phyloP scores from a whole-genome alignment of 2,113 vertebrate genomes.

The Entomyzon cyanotis region DNA sequence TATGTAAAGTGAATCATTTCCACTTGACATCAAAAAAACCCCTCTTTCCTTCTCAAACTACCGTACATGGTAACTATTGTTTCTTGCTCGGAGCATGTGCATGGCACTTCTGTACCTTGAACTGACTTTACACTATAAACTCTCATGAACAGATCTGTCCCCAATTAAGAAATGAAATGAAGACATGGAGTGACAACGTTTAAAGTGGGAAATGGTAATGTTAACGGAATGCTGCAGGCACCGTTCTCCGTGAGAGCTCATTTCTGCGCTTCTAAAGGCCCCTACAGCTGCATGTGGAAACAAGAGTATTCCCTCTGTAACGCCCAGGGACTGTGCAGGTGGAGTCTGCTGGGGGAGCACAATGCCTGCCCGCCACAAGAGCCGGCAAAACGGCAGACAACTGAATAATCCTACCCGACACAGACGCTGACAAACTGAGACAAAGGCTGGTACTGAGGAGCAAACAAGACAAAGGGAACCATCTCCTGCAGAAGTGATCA shows the following conservation, averaged over 20 bases:
- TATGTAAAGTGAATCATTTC: conserved; percentile 47
- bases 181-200: conserved; percentile 44
- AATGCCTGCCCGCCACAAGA: background rate
- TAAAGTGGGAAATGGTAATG: conserved; percentile 45
- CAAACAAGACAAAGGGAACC: background rate
- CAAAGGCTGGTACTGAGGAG: conserved; percentile 18
- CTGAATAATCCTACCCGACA: conserved; percentile 5
- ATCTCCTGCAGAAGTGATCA: background rate
- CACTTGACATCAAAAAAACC: background rate
- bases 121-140: conserved; percentile 39
- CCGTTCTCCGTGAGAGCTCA: background rate
- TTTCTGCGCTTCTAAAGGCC: background rate
- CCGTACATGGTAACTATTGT: background rate
- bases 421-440: background rate
- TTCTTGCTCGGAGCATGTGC: conserved; percentile 25
- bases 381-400: background rate
- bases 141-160: conserved; percentile 36
- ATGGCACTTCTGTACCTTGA: conserved; percentile 17
- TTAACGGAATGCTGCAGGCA: conserved; percentile 54
- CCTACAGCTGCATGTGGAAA: conserved; percentile 31
- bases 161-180: conserved; percentile 58
- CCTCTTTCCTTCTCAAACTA: background rate
- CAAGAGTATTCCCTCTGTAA: background rate
- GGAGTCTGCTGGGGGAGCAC: background rate
- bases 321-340: background rate